Base-by-base conservation (phyloP, 2,797 vertebrate genomes). In the Sebastes melanostomus region DNA sequence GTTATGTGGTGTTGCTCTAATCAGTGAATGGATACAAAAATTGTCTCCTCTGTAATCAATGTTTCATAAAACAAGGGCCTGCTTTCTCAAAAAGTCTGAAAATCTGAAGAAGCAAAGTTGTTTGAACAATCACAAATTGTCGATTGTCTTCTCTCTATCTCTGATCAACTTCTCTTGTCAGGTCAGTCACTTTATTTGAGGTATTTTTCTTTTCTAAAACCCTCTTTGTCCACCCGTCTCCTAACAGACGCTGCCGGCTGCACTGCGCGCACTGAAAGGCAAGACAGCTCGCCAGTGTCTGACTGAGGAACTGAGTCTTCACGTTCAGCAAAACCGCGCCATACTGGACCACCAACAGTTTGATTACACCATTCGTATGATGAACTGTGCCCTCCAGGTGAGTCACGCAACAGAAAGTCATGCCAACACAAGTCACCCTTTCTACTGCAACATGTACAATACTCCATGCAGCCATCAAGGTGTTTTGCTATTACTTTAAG, bases 271-370 rank as follows among this genome's bases (percentile, higher is more conserved):
- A n/a, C 95, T 99, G 36, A 99, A 99, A 88, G 96, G 98, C 85
- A 98, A 97, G 79, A 95, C 97, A 54, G 98, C 98, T n/a, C 96
- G 98, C 29, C 98, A 98, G 77, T 99, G 98, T 94, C 95, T 99
- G 77, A 97, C 98, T 0, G 97, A 98, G 58, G 97, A 99, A 56
- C 94, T 99, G 34, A 96, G 97, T 79, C 96, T 96, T 24, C 98
- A 99, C 0, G 98, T 98, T 6, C 98, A 98, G 86, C 97, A 99
- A 81, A 99, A 99, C 88, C 96, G 98, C 1, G 97, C 97, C 42
- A 97, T 99, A 77, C 87, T 99, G 93, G 98, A 99, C 93, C 98
- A 99, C 87, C 97, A 99, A 42, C 98, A 99, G 95, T 99, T 99
- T 66, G 98, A 99, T 93, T 98, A 99, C 88, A 93, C 97, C 29